Percentiles rank a stretch among this genome's conserved stretches.
Evolutionary conservation across 2,113 vertebrate genomes (phyloP).

Genomic region (Montifringilla adamsi): DNA sequence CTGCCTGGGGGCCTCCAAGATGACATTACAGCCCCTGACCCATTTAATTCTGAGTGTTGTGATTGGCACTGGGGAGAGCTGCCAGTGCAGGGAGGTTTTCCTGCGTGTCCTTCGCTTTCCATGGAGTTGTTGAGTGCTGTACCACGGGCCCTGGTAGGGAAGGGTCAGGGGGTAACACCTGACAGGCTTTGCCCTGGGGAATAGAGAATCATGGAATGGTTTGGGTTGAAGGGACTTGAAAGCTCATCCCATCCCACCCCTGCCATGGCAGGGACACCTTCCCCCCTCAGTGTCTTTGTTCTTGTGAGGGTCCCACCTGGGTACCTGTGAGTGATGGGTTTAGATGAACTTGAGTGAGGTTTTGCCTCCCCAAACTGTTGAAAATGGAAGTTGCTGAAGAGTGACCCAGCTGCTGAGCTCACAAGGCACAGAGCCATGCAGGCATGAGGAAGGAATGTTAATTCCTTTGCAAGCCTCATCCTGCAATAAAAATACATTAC

Average conservation of each 20-base stretch:
- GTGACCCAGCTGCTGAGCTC: too few species aligned
- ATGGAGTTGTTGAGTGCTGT: not conserved
- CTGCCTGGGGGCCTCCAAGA: not conserved
- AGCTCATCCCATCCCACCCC: rapidly evolving
- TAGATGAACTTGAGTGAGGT: too few species aligned
- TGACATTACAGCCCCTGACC: not conserved
- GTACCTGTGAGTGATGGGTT: too few species aligned
- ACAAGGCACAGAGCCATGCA: too few species aligned
- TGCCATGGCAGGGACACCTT: not conserved
- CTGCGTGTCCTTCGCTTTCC: not conserved
- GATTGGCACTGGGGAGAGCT: not conserved
- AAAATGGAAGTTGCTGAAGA: too few species aligned
- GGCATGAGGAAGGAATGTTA: too few species aligned
- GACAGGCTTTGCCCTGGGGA: not conserved
- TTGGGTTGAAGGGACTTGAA: not conserved
- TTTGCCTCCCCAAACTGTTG: too few species aligned
- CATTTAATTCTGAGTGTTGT: not conserved
- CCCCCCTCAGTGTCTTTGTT: too few species aligned
- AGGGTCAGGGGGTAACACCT: not conserved
- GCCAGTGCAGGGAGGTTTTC: not conserved
- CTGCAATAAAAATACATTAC: too few species aligned
- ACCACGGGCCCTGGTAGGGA: rapidly evolving
- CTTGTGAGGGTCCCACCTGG: too few species aligned
- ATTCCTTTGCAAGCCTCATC: too few species aligned
- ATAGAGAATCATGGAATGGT: not conserved